Evolutionary conservation across 2,888 invertebrate species (phyloP), one percentile per base, ranked within the genome.

Genomic region (Neoscelio sp.): DNA sequence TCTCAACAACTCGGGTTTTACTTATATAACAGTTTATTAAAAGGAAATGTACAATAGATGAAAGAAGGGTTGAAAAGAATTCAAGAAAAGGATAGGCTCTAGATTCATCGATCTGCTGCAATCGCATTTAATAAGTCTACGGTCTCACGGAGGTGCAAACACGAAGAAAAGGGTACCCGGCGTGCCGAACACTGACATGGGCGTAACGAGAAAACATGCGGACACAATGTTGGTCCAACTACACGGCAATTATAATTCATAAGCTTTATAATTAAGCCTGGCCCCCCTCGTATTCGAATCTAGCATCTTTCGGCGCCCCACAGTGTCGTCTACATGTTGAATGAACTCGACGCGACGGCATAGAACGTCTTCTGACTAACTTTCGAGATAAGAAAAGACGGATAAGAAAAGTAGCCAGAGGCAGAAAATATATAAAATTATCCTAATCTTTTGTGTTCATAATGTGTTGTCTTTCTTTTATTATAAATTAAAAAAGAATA

Each of bases 191-290:
- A 89, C 78, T 85, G 85, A 84, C 86, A 85, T 85, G 87, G 90
- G 89, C 89, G 89, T 89, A 84, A 84, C 87, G 87, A 86, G 87
- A 89, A 90, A 90, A 89, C 90, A 90, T 89, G 87, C 84, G 83
- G 85, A 87, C 87, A 90, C 90, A 90, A 90, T 89, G 89, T 89
- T 88, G 87, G 88, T 89, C 85, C 89, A 90, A 90, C 90, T 90
- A 90, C 90, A 90, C 90, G 90, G 89, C 89, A 89, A 90, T 90
- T 90, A 88, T 87, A 89, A 89, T 88, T 88, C 88, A 87, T 86
- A 89, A 89, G 88, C 89, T 88, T 89, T 89, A 88, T 89, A 89
- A 90, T 90, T 89, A 90, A 89, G 86, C 84, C 84, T 74, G 82
- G 78, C 78, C 85, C 85, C 84, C 83, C 52, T 67, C 38, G 71